Base-by-base conservation (phyloP, 2,113 vertebrate species). In the Dicerorhinus sumatrensis region DNA sequence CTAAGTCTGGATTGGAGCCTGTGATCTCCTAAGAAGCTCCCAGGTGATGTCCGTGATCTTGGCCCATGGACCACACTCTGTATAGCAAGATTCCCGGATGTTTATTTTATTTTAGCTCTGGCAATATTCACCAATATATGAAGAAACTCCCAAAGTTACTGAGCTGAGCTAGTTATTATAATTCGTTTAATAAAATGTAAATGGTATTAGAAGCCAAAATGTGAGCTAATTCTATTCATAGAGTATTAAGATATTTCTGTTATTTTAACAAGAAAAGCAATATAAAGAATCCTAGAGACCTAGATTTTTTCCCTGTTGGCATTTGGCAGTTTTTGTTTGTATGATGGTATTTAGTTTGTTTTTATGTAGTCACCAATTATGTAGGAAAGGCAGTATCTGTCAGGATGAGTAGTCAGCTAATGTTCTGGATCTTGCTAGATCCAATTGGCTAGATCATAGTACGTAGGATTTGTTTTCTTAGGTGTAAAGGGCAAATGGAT, bases 321-420 rank as follows among this genome's bases (percentile, higher is more conserved):
- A 36, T 95, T 96, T 94, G 67, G 8, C 77, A 80, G 39, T 14
- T 56, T 93, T 65, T 81, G 23, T 65, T 72, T 94, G 25, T n/a
- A 8, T 2, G 6, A 0, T 80, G 8, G 2, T 46, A 42, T 58
- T 95, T 89, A 76, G 25, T 70, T 58, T 31, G n/a, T 51, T 82
- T 92, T 80, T 54, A 82, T 73, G 62, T 27, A 67, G 48, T 81
- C 18, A 46, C 36, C 10, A 72, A 29, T 84, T 90, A 56, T 42
- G 13, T 20, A 65, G 48, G 46, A 90, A 94, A 83, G 5, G 4
- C 8, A 36, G 1, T 39, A 18, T 65, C 8, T 42, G 5, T 81
- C 17, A 91, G 58, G 25, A 23, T 67, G 69, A 48, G 21, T 42
- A 39, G 8, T 65, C 42, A 84, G 23, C n/a, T 60, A 72, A 89